These are phyloP conservation scores for Lucifuga dentata DNA, from an alignment of 2,113 vertebrate genomes.

Conservation along the genomic window DNA sequence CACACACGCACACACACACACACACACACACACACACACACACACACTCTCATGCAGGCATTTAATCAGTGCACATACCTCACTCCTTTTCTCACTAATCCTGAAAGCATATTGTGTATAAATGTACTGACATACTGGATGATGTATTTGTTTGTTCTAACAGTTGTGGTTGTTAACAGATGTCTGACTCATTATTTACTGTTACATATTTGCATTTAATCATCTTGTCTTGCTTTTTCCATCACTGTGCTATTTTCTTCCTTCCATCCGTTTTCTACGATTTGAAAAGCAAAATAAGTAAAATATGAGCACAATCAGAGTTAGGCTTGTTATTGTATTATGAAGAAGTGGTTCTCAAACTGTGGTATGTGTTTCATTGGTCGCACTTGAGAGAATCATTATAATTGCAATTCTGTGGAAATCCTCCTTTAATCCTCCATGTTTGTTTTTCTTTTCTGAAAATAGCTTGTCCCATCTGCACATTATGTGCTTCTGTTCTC, in stretches of 20 bases:
- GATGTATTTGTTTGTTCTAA: slow-evolving; percentile 12
- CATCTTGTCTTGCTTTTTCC: slow-evolving; percentile 34
- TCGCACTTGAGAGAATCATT: no score
- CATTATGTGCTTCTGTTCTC: no score
- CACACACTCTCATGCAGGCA: no score
- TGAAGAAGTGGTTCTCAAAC: no score
- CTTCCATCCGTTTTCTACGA: no score
- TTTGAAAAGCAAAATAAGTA: slow-evolving; percentile 11
- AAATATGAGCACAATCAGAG: slow-evolving; percentile 4
- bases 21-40: no score
- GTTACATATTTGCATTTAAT: slow-evolving; percentile 16
- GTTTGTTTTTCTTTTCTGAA: no score
- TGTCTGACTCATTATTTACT: slow-evolving; percentile 58
- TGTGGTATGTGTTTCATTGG: no score
- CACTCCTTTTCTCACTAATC: neutral
- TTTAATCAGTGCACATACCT: neutral
- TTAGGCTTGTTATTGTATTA: slow-evolving; percentile 10
- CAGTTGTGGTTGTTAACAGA: slow-evolving; percentile 35
- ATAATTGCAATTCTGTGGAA: no score
- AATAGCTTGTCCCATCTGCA: no score
- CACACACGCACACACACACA: no score
- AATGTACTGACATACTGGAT: neutral
- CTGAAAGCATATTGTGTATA: slow-evolving; percentile 14
- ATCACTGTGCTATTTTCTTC: neutral
- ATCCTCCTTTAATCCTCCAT: no score